Evolutionary conservation across 1,140 invertebrate genomes (phyloP).

Genomic region (Sweltsa coloradensis): DNA sequence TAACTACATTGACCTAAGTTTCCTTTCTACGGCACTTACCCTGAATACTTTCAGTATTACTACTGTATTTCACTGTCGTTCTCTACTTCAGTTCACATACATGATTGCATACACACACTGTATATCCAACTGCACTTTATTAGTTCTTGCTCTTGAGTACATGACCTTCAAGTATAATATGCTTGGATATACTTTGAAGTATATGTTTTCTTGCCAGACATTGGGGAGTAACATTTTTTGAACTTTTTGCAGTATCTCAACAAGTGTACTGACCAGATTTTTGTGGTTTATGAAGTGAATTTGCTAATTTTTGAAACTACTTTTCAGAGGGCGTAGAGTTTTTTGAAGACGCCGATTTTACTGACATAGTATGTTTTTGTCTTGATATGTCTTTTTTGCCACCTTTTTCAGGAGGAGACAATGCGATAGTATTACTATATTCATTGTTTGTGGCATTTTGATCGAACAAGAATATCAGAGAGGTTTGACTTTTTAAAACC

Average conservation of each 20-base stretch:
- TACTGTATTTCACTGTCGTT: slow-evolving; percentile 17
- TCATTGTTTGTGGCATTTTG: slow-evolving; percentile 12
- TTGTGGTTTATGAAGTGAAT: slow-evolving; percentile 8
- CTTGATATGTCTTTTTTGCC: slow-evolving; percentile 15
- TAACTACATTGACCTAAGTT: slow-evolving; percentile 34
- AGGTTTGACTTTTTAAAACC: slow-evolving; percentile 10
- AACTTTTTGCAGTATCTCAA: slow-evolving; percentile 12
- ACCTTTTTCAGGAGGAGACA: slow-evolving; percentile 12
- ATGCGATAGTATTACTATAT: slow-evolving; percentile 9
- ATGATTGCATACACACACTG: slow-evolving; percentile 13
- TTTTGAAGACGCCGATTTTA: slow-evolving; percentile 16
- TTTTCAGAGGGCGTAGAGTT: slow-evolving; percentile 19
- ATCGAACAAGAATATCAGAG: slow-evolving; percentile 14
- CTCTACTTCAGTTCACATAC: slow-evolving; percentile 5
- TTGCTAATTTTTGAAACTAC: slow-evolving; percentile 17
- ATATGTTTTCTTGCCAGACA: slow-evolving; percentile 18
- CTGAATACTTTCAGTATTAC: slow-evolving; percentile 14
- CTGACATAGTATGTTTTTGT: slow-evolving; percentile 14
- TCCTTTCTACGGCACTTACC: slow-evolving; percentile 47
- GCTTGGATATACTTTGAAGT: slow-evolving; percentile 17
- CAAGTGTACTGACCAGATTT: slow-evolving; percentile 7
- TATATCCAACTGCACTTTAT: slow-evolving; percentile 16
- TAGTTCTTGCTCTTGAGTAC: neutral
- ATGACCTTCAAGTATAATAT: slow-evolving; percentile 4
- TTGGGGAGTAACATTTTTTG: slow-evolving; percentile 8